Conservation (phyloP, 2,113 vertebrate genomes). For the Rhodinocichla rosea region DNA sequence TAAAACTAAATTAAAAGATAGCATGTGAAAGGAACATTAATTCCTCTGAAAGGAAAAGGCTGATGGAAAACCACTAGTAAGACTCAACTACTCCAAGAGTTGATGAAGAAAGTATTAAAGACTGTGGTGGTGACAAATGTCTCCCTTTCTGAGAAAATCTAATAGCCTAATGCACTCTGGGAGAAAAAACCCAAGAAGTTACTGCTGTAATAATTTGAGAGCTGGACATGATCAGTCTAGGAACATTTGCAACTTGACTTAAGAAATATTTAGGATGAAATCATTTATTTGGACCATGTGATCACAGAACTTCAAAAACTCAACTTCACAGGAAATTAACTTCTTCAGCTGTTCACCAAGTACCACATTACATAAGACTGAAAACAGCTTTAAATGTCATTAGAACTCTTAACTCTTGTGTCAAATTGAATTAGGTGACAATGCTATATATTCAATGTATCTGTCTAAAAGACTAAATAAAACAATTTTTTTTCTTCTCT, state of each 20-base stretch:
- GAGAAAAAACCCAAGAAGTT: not conserved
- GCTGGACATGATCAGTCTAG: not conserved
- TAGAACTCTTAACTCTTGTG: not conserved
- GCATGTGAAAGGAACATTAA: not conserved
- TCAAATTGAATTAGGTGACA: not conserved
- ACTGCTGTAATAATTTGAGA: not conserved
- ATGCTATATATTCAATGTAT: not conserved
- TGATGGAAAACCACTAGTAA: not conserved
- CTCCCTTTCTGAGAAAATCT: not conserved
- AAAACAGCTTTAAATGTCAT: not conserved
- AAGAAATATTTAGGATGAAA: not conserved
- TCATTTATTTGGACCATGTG: not conserved
- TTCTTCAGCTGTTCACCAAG: not conserved
- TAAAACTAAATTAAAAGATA: not conserved
- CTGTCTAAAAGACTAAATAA: not conserved
- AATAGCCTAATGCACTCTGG: not conserved
- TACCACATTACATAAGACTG: not conserved
- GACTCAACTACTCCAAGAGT: not conserved
- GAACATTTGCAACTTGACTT: not conserved
- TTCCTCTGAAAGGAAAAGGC: not conserved
- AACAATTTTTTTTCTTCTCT: not conserved
- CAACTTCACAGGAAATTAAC: not conserved
- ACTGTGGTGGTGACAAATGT: not conserved
- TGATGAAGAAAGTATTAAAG: not conserved
- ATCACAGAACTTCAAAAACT: not conserved